These are phyloP conservation scores for Pseudorectes ferrugineus DNA, from an alignment of 2,113 vertebrate species.

Conservation along the genomic window DNA sequence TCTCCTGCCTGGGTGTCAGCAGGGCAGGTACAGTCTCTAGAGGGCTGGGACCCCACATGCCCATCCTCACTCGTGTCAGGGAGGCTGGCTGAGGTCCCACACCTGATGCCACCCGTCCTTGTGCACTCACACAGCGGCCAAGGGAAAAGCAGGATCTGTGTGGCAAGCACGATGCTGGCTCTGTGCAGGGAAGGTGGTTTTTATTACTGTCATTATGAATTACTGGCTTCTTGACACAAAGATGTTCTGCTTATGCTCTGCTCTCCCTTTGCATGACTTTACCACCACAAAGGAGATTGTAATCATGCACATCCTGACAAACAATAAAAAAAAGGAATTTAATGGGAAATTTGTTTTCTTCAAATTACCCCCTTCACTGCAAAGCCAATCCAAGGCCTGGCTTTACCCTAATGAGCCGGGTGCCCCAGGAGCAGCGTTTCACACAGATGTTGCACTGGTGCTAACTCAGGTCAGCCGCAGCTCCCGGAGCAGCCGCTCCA, in stretches of 20 bases:
- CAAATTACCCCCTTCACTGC: not conserved
- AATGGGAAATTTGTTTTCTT: not conserved
- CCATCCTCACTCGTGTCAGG: not conserved
- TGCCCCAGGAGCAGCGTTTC: not conserved
- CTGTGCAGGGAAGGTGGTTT: not conserved
- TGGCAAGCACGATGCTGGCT: not conserved
- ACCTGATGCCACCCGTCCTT: accelerated
- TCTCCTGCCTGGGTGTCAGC: not conserved
- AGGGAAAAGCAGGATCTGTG: not conserved
- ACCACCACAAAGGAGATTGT: not conserved
- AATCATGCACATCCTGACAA: not conserved
- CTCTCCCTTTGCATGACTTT: not conserved
- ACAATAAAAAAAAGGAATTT: not conserved
- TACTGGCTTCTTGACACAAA: not conserved
- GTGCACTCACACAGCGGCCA: not conserved
- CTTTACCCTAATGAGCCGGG: not conserved
- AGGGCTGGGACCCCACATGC: not conserved
- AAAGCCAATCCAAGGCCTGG: not conserved
- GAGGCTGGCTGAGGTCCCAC: not conserved
- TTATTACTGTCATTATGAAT: not conserved
- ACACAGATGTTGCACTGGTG: not conserved
- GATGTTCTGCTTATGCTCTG: not conserved
- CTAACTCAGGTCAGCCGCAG: not conserved
- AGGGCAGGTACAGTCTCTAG: not conserved
- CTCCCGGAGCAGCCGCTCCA: slow-evolving; percentile 37